Evolutionary conservation across 2,888 invertebrate species (phyloP).

Genomic region (Meiosimyza decipiens): DNA sequence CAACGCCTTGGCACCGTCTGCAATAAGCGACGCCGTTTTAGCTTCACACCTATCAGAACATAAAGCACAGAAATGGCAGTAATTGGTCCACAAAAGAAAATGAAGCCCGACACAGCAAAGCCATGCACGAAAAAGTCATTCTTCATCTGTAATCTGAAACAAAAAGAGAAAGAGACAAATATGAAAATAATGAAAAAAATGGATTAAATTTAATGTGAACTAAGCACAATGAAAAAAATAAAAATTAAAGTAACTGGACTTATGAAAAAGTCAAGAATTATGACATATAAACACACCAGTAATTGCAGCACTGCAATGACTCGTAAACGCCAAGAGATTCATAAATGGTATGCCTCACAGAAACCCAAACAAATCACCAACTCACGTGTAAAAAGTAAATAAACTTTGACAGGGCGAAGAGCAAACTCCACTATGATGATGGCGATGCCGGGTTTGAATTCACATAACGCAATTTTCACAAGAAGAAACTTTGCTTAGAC

Average conservation of each 20-base stretch:
- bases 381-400: too few species aligned
- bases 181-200: neutral
- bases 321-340: too few species aligned
- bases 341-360: too few species aligned
- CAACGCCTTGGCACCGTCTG: constrained; percentile 71
- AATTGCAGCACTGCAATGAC: too few species aligned
- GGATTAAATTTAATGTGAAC: neutral
- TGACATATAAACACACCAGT: neutral
- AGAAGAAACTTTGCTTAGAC: neutral
- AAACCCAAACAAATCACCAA: too few species aligned
- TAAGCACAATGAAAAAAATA: too few species aligned
- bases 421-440: neutral
- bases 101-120: constrained; percentile 82
- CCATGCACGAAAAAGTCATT: constrained; percentile 72
- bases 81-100: constrained; percentile 90
- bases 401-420: neutral
- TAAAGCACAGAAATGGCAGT: constrained; percentile 86
- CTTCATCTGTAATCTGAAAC: constrained; percentile 58
- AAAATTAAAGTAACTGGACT: neutral
- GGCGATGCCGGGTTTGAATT: too few species aligned
- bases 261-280: too few species aligned
- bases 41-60: constrained; percentile 78
- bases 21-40: constrained; percentile 74
- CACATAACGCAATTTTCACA: constrained; percentile 13
- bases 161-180: neutral